Conservation (phyloP, 2,888 invertebrate genomes). For the Heliconius ismenius region DNA sequence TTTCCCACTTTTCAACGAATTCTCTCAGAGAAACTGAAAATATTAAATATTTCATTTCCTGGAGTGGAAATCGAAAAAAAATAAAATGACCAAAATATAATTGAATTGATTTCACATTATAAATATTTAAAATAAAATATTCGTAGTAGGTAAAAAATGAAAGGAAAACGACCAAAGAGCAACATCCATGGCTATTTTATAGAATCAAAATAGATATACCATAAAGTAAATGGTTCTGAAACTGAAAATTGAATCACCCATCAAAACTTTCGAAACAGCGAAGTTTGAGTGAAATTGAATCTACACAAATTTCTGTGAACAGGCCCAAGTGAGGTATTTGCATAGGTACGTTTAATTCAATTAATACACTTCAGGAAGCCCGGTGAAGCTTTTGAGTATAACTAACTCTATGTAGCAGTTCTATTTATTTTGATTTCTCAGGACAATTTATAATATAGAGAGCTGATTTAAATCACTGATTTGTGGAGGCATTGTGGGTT, state of each 20-base stretch:
- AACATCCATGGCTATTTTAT: not conserved
- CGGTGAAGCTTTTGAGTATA: constrained; percentile 23
- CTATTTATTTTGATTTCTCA: not conserved
- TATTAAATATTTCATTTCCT: no score
- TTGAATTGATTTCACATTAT: not conserved
- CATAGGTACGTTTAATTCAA: constrained; percentile 28
- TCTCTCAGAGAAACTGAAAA: no score
- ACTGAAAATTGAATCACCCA: constrained; percentile 1
- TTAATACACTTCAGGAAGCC: constrained; percentile 23
- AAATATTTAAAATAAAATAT: not conserved
- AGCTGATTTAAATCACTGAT: no score
- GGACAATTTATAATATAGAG: not conserved
- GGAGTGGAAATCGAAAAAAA: no score
- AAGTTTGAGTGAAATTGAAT: constrained; percentile 14
- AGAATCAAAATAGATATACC: not conserved
- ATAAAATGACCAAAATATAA: no score
- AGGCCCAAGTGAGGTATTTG: constrained; percentile 15
- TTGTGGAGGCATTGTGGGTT: no score
- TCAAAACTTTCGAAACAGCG: constrained; percentile 1
- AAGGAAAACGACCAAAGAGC: not conserved
- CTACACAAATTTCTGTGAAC: constrained; percentile 9
- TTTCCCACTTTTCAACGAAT: no score
- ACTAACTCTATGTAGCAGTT: not conserved
- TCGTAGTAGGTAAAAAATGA: not conserved
- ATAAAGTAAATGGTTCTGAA: not conserved